phyloP scores from a whole-genome alignment of 2,797 vertebrate genomes.

The Melanotaenia boesemani region DNA sequence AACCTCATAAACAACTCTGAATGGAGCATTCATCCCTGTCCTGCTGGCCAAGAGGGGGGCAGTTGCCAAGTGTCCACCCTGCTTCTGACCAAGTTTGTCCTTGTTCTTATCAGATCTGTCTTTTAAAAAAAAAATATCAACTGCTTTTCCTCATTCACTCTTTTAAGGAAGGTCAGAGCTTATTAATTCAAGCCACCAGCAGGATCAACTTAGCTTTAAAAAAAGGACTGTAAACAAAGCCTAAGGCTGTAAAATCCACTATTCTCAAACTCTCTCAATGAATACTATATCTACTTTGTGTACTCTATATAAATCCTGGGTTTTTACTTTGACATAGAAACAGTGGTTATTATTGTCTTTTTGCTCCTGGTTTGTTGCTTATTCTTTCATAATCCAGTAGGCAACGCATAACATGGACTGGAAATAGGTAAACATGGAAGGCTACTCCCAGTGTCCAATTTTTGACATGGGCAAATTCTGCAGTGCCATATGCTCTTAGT shows the following conservation, averaged over 20 bases:
- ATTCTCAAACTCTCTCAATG: neutral
- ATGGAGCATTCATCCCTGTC: neutral
- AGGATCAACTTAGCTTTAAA: neutral
- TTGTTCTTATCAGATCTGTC: neutral
- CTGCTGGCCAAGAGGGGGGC: neutral
- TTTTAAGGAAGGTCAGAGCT: neutral
- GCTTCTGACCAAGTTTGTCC: neutral
- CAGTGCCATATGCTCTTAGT: too few species aligned
- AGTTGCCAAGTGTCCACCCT: neutral
- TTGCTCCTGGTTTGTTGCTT: neutral
- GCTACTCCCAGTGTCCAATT: neutral
- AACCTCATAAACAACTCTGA: conserved; percentile 1
- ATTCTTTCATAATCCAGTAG: neutral
- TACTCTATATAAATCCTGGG: neutral
- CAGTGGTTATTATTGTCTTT: neutral
- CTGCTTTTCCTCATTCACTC: neutral
- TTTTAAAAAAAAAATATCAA: neutral
- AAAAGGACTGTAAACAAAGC: neutral
- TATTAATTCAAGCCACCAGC: neutral
- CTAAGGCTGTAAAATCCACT: neutral
- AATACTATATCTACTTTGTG: neutral
- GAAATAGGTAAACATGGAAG: neutral
- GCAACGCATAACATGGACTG: neutral
- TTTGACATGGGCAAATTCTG: neutral
- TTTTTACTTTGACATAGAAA: neutral